Percentiles rank a stretch among this genome's conserved stretches.
Conservation (phyloP, 1,140 invertebrate species). For the Drosophila ananassae region DNA sequence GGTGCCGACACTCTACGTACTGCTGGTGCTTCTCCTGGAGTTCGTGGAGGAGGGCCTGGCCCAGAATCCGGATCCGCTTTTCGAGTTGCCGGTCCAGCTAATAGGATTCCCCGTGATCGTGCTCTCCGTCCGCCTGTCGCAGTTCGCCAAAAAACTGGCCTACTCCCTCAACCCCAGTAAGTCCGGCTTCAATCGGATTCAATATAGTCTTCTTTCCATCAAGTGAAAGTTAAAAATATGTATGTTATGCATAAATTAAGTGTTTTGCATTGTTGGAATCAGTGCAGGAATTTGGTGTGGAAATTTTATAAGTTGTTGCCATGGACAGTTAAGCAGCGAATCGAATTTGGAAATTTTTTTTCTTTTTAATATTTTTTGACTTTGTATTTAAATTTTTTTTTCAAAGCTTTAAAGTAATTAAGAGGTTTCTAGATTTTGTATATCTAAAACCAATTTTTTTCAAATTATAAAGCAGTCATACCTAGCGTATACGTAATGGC, state of each 20-base stretch:
- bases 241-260: slow-evolving; percentile 69
- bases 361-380: not conserved
- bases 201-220: slow-evolving; percentile 28
- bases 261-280: slow-evolving; percentile 45
- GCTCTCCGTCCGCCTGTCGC: slow-evolving; percentile 90
- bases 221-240: slow-evolving; percentile 61
- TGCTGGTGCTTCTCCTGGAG: slow-evolving; percentile 72
- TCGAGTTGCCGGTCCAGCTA: slow-evolving; percentile 91
- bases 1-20: slow-evolving; percentile 72
- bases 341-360: not conserved
- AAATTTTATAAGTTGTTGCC: slow-evolving; percentile 8
- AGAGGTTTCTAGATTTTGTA: not conserved
- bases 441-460: too few relatives aligned
- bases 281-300: slow-evolving; percentile 35
- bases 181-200: slow-evolving; percentile 66
- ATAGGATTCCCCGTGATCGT: slow-evolving; percentile 93
- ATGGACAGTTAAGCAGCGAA: slow-evolving; percentile 15
- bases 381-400: not conserved
- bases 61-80: slow-evolving; percentile 86
- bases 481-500: too few relatives aligned
- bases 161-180: slow-evolving; percentile 93
- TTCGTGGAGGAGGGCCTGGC: slow-evolving; percentile 70
- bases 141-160: slow-evolving; percentile 92
- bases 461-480: too few relatives aligned
- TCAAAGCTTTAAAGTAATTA: not conserved